These are phyloP conservation scores for Zosterops japonicus DNA, from an alignment of 2,113 vertebrate species.

Conservation along the genomic window DNA sequence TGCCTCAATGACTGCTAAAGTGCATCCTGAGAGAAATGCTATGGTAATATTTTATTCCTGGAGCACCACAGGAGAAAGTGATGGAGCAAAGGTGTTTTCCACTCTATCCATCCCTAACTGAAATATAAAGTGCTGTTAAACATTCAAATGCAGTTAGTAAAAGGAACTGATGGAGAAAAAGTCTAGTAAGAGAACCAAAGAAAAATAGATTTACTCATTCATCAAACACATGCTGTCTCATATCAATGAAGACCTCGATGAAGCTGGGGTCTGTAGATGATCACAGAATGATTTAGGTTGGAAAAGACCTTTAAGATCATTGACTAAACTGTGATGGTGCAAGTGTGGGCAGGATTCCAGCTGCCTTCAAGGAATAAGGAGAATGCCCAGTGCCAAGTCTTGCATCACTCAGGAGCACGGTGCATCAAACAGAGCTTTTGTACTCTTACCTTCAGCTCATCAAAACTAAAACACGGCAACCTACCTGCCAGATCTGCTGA, in stretches of 20 bases:
- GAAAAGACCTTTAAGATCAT: neutral
- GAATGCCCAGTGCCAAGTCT: neutral
- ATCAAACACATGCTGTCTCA: neutral
- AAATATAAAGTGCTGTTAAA: neutral
- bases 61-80: neutral
- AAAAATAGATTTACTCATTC: neutral
- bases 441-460: neutral
- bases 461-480: neutral
- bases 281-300: neutral
- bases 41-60: neutral
- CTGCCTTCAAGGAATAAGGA: neutral
- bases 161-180: neutral
- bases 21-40: neutral
- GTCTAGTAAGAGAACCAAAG: neutral
- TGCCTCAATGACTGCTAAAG: neutral
- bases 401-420: fast-evolving
- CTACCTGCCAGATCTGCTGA: neutral
- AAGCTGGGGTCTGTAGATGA: neutral
- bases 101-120: neutral
- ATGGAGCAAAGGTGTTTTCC: neutral
- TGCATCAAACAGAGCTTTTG: neutral
- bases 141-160: neutral
- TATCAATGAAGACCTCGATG: neutral
- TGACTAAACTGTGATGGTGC: neutral
- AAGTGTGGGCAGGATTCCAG: neutral